Percentiles rank a stretch among this genome's conserved stretches.
Evolutionary conservation across 2,797 vertebrate genomes (phyloP).

Genomic region (Pogoniulus pusillus): DNA sequence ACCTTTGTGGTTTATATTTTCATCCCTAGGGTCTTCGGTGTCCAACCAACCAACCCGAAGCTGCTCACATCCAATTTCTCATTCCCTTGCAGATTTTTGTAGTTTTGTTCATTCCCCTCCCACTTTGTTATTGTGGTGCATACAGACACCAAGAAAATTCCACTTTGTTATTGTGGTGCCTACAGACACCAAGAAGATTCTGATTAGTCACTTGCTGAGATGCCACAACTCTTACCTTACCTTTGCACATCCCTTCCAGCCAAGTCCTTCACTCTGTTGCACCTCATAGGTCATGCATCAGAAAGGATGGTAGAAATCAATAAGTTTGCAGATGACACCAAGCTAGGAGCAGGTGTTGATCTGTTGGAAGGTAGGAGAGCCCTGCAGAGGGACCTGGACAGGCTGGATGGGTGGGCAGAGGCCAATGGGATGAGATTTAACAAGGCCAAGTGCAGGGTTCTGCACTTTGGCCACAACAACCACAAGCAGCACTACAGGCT

Average conservation of each 20-base stretch:
- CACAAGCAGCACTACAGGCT: too few species aligned
- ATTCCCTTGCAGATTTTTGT: neutral
- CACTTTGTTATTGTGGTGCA: neutral
- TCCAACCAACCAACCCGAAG: neutral
- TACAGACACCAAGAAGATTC: neutral
- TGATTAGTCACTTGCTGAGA: neutral
- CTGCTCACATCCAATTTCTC: neutral
- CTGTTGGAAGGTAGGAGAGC: too few species aligned
- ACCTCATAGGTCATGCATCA: neutral
- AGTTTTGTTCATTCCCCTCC: neutral
- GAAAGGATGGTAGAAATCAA: neutral
- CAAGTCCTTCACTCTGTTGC: neutral
- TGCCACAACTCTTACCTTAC: neutral
- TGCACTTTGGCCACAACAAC: too few species aligned
- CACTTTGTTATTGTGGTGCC: neutral
- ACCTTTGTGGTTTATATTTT: neutral
- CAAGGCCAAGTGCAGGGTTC: too few species aligned
- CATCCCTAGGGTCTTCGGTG: neutral
- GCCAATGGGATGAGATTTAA: too few species aligned
- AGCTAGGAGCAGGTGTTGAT: too few species aligned
- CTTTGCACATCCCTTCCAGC: neutral
- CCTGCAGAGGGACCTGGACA: too few species aligned
- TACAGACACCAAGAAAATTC: neutral
- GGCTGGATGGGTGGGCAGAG: too few species aligned
- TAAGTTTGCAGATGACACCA: too few species aligned